Conservation (phyloP, 1,140 invertebrate species). For the Drosophila pseudoananassae region DNA sequence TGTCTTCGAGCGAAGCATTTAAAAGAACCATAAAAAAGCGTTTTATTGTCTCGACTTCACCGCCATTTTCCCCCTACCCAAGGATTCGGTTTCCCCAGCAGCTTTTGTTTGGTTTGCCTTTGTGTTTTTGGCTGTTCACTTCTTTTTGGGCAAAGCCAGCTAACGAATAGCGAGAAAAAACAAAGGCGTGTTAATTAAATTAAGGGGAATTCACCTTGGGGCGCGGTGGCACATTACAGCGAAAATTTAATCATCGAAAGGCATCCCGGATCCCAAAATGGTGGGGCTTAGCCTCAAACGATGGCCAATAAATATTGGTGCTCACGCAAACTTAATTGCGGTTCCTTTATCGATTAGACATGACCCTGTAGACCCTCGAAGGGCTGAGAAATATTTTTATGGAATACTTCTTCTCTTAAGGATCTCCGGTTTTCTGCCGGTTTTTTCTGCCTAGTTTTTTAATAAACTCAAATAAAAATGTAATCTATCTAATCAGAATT, state of each 20-base stretch:
- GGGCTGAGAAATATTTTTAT: neutral
- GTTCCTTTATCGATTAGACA: constrained; percentile 22
- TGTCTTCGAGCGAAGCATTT: constrained; percentile 60
- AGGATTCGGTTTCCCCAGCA: constrained; percentile 15
- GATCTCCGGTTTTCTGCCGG: no score
- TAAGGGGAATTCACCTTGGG: constrained; percentile 43
- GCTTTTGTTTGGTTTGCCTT: constrained; percentile 49
- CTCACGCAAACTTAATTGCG: constrained; percentile 15
- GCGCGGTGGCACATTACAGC: constrained; percentile 25
- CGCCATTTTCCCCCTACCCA: constrained; percentile 16
- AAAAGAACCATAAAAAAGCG: constrained; percentile 61
- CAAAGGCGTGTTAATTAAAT: constrained; percentile 68
- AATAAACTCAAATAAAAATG: no score
- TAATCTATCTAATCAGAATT: no score
- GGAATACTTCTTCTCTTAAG: neutral
- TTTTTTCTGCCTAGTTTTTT: no score
- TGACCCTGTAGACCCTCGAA: constrained; percentile 3
- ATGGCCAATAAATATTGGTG: constrained; percentile 32
- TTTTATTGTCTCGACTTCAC: constrained; percentile 54
- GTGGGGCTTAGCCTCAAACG: constrained; percentile 1
- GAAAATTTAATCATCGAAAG: constrained; percentile 40
- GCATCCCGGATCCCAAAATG: neutral
- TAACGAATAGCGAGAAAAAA: constrained; percentile 12
- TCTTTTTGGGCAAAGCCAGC: constrained; percentile 12
- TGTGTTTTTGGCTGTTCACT: constrained; percentile 34